These are phyloP conservation scores for Chrysaora quinquecirrha DNA, from an alignment of 30 jellyfish, hydroid and myxozoan genomes.

Conservation along the genomic window DNA sequence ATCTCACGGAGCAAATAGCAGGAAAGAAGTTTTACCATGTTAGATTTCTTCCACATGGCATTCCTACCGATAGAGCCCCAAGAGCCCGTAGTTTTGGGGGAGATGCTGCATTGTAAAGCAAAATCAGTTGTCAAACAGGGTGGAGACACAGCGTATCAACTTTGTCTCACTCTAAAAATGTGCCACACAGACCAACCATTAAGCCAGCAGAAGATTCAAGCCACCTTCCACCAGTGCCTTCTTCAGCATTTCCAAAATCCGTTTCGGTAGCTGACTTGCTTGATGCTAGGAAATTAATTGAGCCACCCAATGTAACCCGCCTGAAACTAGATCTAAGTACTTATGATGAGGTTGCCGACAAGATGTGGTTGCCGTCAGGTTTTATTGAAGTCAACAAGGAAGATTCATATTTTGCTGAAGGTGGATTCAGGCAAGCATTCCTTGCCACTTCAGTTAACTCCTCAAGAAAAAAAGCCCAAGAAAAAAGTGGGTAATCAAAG, in stretches of 20 bases:
- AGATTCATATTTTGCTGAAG: slow-evolving; percentile 22
- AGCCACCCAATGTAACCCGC: slow-evolving; percentile 30
- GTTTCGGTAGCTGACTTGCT: slow-evolving; percentile 21
- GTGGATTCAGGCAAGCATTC: slow-evolving; percentile 32
- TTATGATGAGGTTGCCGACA: slow-evolving; percentile 20
- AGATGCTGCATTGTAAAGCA: slow-evolving; percentile 4
- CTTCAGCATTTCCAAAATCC: slow-evolving; percentile 24
- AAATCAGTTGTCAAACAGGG: neutral
- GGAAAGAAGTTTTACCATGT: slow-evolving; percentile 25
- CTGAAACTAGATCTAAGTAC: slow-evolving; percentile 2
- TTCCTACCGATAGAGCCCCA: slow-evolving; percentile 15
- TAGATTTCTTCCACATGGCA: neutral
- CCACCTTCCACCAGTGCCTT: slow-evolving; percentile 15
- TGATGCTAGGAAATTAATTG: slow-evolving; percentile 16
- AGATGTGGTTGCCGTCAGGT: slow-evolving; percentile 8
- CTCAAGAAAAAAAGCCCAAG: neutral
- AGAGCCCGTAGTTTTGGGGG: slow-evolving; percentile 15
- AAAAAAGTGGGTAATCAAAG: slow-evolving; percentile 20
- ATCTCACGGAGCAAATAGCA: slow-evolving; percentile 12
- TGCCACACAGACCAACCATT: slow-evolving; percentile 16
- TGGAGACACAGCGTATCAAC: slow-evolving; percentile 15
- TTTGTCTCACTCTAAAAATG: neutral
- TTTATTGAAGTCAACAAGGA: slow-evolving; percentile 7
- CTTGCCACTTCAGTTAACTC: slow-evolving; percentile 5
- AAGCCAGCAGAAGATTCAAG: slow-evolving; percentile 24